Base-by-base conservation (phyloP, 2,888 invertebrate genomes). In the Hydrotaea cyrtoneurina region DNA sequence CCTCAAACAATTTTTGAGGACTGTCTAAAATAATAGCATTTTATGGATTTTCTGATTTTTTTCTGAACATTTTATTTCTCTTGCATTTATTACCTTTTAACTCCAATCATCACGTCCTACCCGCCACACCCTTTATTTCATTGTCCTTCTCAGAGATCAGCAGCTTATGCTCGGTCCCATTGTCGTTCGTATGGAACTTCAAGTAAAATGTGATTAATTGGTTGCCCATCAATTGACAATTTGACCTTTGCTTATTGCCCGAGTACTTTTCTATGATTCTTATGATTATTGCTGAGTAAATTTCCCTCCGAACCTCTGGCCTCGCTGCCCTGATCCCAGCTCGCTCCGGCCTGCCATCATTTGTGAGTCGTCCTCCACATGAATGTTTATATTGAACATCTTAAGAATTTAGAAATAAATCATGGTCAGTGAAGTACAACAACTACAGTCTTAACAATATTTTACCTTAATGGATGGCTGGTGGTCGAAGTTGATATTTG, bases 191-290 rank as follows among this genome's bases (percentile, higher is more conserved):
- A 59, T 43, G 19, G 19, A 74, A 43, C 19, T 39, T n/a, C 43
- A 23, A 74, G 23, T 39, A 39, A 74, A 74, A 59, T 59, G 83
- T 79, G 72, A 83, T 83, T 83, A 79, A 83, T 83, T 83, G 73
- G 71, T 64, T 66, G 76, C 39, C 36, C 69, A 64, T 83, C 75
- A 75, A 83, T 74, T 83, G 82, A 74, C 79, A 79, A 57, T 66
- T 72, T 73, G 64, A 64, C 76, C 76, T 75, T 76, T 76, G 59
- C 17, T 39, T 39, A n/a, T n/a, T 43, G 23, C 50, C 21, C 11
- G 19, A 50, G 21, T 73, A 66, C 36, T 39, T 19, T 62, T 31
- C 11, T 31, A 31, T n/a, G n/a, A n/a, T 31, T 62, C 62, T n/a
- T n/a, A 31, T 62, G 62, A 62, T 62, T 21, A 62, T 62, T 62